Percentiles rank a stretch among this genome's conserved stretches.
phyloP scores from a whole-genome alignment of 2,888 invertebrate genomes.

The Tetragonisca angustula region DNA sequence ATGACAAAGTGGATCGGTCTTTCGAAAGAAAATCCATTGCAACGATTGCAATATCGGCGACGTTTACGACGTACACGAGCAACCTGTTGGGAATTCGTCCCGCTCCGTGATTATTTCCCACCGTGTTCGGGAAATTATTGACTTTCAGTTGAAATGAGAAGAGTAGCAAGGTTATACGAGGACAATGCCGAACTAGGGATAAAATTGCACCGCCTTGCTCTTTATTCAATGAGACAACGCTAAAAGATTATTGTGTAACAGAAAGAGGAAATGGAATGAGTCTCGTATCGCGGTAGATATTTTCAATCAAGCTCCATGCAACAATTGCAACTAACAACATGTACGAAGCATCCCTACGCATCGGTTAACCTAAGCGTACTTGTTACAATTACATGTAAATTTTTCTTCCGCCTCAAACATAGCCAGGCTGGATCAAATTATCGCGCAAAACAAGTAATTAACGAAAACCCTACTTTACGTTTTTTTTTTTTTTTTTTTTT shows the following conservation, averaged over 20 bases:
- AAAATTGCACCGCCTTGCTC: conserved; percentile 23
- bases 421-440: conserved; percentile 23
- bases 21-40: background rate
- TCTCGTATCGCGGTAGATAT: background rate
- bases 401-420: background rate
- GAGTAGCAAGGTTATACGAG: background rate
- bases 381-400: conserved; percentile 27
- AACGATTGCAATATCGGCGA: background rate
- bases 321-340: conserved; percentile 33
- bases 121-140: background rate
- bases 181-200: background rate
- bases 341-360: background rate
- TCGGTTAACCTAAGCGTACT: conserved; percentile 14
- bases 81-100: conserved; percentile 11
- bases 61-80: background rate
- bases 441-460: conserved; percentile 36
- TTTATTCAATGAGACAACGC: conserved; percentile 18
- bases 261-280: background rate
- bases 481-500: no score
- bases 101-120: background rate
- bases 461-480: conserved; percentile 36
- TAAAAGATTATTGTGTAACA: conserved; percentile 13
- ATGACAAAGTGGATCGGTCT: background rate
- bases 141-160: background rate
- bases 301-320: conserved; percentile 1